Conservation (phyloP, 2,113 vertebrate species). For the Bos indicus region DNA sequence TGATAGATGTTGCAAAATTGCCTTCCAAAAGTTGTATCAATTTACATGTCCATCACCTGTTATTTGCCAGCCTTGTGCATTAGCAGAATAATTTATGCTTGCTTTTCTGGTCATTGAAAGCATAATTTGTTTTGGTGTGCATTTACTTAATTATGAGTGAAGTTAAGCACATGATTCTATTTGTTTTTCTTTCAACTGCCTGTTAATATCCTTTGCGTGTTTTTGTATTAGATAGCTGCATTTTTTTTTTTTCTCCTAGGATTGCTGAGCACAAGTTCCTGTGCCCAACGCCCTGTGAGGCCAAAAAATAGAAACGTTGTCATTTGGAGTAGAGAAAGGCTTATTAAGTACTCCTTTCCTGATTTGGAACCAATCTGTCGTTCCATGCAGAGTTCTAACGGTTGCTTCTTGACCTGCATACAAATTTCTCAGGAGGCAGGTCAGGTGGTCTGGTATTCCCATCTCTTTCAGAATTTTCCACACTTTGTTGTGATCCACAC, state of each 20-base stretch:
- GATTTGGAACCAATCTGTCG: not conserved
- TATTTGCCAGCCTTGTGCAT: not conserved
- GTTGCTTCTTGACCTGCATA: not conserved
- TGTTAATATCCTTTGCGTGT: not conserved
- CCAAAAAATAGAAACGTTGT: not conserved
- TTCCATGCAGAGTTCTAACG: not conserved
- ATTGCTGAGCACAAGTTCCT: not conserved
- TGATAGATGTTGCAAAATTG: not conserved
- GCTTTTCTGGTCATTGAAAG: not conserved
- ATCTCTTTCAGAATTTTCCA: not conserved
- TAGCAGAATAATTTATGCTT: not conserved
- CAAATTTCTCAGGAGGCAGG: not conserved
- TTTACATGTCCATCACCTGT: not conserved
- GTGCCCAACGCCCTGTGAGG: not conserved
- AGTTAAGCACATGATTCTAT: not conserved
- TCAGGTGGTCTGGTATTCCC: not conserved
- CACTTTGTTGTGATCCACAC: not conserved
- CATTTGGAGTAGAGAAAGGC: not conserved
- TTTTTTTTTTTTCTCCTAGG: not conserved
- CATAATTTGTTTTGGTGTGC: not conserved
- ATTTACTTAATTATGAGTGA: constrained; percentile 8
- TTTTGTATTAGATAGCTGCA: not conserved
- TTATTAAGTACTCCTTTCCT: not conserved
- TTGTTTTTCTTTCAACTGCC: not conserved
- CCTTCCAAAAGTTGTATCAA: not conserved